Conservation (phyloP, 2,797 vertebrate species). For the Cercopithecus hamlyni region DNA sequence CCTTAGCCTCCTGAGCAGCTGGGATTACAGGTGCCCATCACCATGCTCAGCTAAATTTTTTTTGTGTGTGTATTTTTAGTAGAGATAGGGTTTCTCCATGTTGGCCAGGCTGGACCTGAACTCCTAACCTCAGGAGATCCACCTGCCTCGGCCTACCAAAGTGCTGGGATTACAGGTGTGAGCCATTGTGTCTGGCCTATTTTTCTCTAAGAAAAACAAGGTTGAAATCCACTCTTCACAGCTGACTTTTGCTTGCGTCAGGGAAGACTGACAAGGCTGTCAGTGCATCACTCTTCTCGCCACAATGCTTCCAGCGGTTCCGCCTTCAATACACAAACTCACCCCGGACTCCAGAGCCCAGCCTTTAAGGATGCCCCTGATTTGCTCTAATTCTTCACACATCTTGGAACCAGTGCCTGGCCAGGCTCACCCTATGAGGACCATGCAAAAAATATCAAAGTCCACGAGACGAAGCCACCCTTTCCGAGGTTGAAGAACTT, state of each 20-base stretch:
- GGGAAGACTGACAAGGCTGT: neutral
- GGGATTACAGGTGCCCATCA: neutral
- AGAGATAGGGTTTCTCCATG: neutral
- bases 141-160: no score
- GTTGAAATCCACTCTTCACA: rapidly evolving
- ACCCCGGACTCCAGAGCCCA: neutral
- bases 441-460: rapidly evolving
- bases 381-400: rapidly evolving
- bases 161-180: no score
- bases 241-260: neutral
- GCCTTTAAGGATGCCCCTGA: rapidly evolving
- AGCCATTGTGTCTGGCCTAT: no score
- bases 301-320: rapidly evolving
- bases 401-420: no score
- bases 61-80: neutral
- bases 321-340: rapidly evolving
- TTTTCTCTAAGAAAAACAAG: neutral
- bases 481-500: rapidly evolving
- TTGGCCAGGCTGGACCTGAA: no score
- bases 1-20: neutral
- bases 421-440: rapidly evolving
- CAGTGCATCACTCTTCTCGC: rapidly evolving
- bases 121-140: no score
- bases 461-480: rapidly evolving
- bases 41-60: neutral